Base-by-base conservation (phyloP, 2,113 vertebrate species). In the Colaptes auratus region DNA sequence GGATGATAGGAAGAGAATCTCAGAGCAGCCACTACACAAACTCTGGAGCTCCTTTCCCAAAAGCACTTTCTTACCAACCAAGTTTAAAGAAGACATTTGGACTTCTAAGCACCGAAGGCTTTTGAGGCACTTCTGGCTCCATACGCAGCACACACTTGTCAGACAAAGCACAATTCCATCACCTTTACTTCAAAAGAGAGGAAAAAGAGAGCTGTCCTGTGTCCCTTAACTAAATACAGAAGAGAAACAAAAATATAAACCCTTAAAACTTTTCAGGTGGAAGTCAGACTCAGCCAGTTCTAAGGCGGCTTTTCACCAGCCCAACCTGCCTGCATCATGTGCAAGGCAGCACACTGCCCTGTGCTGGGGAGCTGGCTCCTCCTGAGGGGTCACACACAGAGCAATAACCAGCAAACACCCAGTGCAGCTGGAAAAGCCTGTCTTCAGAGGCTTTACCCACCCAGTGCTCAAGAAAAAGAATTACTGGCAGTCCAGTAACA, bases 321-420 rank as follows among this genome's bases (percentile, higher is more conserved):
- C 31, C 21, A 9, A 23, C n/a, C 46, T 24, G 10, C 48, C 48
- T 50, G 48, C 48, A 44, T 44, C 46, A 2, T 1, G 10, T 14
- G 3, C 18, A 2, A 23, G 52, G 46, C n/a, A 25, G 15, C 3
- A 1, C 9, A 0, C 18, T 7, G n/a, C 69, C 21, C 18, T 3
- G 23, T 3, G n/a, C 65, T 63, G 9, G 2, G 7, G 35, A 27
- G 60, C 61, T 35, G 61, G 30, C 50, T 79, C 31, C 60, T 24
- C 18, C 55, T 3, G 10, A 52, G 48, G 56, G 48, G 17, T 21
- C 64, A 33, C 65, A 53, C 17, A 60, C 3, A 35, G 60, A 90
- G 31, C n/a, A 46, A 18, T 7, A 36, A 33, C 1, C 61, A 61
- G 16, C 48, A 82, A 66, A 58, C 16, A 50, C 4, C 53, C 31